Percentiles rank a stretch among this genome's conserved stretches.
phyloP scores from a whole-genome alignment of 2,113 vertebrate species.

The Limnothrissa miodon region DNA sequence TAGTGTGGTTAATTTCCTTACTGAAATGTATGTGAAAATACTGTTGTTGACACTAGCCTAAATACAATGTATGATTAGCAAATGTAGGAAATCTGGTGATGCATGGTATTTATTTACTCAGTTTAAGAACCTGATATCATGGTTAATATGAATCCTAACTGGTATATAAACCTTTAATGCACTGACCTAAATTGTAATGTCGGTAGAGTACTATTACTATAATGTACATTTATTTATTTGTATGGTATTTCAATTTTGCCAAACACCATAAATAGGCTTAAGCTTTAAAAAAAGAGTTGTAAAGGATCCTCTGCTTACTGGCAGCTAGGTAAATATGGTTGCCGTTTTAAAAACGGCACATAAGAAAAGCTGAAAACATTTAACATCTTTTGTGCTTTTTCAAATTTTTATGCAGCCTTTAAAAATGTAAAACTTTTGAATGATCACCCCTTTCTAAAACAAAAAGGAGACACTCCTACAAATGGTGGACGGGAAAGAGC shows the following conservation, averaged over 20 bases:
- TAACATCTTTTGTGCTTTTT: neutral
- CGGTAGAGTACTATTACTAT: neutral
- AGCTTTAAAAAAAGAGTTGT: too few species aligned
- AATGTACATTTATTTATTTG: too few species aligned
- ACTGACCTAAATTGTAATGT: neutral
- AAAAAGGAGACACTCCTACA: constrained; percentile 25
- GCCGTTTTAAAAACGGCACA: neutral
- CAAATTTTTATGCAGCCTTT: neutral
- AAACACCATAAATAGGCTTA: neutral
- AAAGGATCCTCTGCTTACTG: neutral
- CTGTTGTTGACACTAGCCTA: neutral
- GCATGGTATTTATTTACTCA: neutral
- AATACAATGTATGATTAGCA: neutral
- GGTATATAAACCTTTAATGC: neutral
- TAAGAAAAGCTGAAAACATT: neutral
- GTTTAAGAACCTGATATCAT: neutral
- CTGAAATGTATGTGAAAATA: neutral
- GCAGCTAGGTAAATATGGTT: neutral
- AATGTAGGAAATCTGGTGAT: neutral
- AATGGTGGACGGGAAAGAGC: neutral
- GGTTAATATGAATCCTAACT: neutral
- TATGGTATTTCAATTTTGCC: neutral
- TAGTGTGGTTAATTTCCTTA: neutral
- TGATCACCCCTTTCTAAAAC: constrained; percentile 34
- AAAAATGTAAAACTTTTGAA: neutral